Evolutionary conservation across 2,797 vertebrate genomes (phyloP).

Genomic region (Danio tinwini): DNA sequence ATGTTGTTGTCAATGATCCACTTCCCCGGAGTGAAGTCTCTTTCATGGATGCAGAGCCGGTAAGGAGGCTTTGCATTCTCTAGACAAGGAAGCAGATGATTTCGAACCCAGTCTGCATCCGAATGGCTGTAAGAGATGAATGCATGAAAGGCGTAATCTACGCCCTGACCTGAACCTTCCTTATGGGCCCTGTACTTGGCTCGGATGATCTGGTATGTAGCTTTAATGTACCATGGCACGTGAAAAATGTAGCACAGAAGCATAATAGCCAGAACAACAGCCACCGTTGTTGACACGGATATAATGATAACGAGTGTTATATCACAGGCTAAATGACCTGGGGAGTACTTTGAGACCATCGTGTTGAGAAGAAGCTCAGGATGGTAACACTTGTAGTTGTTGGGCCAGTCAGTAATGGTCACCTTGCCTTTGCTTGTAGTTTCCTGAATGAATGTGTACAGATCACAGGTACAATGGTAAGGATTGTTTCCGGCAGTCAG

Average conservation of each 20-base stretch:
- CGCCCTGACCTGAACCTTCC: conserved; percentile 39
- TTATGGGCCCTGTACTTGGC: conserved; percentile 80
- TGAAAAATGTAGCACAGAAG: conserved; percentile 82
- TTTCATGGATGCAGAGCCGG: conserved; percentile 86
- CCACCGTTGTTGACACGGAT: conserved; percentile 73
- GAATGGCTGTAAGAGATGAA: conserved; percentile 88
- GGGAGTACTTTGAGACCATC: conserved; percentile 74
- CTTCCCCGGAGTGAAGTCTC: conserved; percentile 86
- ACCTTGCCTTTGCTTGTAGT: conserved; percentile 66
- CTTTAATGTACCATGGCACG: conserved; percentile 83
- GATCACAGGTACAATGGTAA: conserved; percentile 87
- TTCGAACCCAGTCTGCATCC: conserved; percentile 86
- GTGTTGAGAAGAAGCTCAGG: conserved; percentile 79
- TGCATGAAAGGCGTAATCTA: conserved; percentile 79
- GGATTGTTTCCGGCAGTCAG: conserved; percentile 86
- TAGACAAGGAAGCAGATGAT: conserved; percentile 78
- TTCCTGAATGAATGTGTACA: conserved; percentile 80
- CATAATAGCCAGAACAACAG: conserved; percentile 67
- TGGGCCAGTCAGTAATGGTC: conserved; percentile 83
- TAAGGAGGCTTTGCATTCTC: conserved; percentile 79
- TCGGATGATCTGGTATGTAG: conserved; percentile 79
- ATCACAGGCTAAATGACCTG: conserved; percentile 76
- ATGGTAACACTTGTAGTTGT: conserved; percentile 84
- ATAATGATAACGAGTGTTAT: conserved; percentile 79
- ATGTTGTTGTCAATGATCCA: conserved; percentile 94